Base-by-base conservation (phyloP, 2,888 invertebrate species). In the Lasioglossum malachurum region DNA sequence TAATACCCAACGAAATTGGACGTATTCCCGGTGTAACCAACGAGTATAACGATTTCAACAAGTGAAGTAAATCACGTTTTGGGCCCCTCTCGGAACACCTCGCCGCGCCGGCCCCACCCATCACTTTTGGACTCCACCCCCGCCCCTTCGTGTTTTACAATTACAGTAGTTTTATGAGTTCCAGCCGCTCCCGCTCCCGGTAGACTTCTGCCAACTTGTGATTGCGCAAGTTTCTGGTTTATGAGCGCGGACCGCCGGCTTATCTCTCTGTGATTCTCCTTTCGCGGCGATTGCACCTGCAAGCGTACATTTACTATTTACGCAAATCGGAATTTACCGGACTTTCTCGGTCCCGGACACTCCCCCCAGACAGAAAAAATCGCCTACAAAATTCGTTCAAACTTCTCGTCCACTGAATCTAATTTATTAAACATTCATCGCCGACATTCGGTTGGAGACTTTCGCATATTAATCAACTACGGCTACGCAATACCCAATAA, bases 161-260 rank as follows among this genome's bases (percentile, higher is more conserved):
- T 94, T 94, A 94, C 93, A 89, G 91, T 93, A 94, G 94, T 94
- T 94, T 94, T 94, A 94, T 94, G 94, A 94, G 94, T 94, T 94
- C 90, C 93, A 83, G 86, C 84, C 86, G 86, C 90, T 72, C 91
- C 89, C 89, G 87, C 89, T 91, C 91, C 90, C 87, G 86, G 90
- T 91, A 90, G 92, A 93, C 93, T 94, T 94, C 92, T 89, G 89
- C 92, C 93, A 93, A 94, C 93, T 94, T 94, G 93, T 94, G 94
- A 94, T 94, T 94, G 94, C 94, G 93, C 92, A 94, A 94, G 94
- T 94, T 94, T 94, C 93, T 93, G 91, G 90, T 94, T 94, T 94
- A 94, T 93, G 94, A 93, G 93, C 89, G 90, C 92, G 89, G 91
- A 92, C 88, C 89, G 90, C 84, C 85, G 86, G 88, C 90, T 90